Conservation (phyloP, 1,140 invertebrate genomes). For the Musca vetustissima region DNA sequence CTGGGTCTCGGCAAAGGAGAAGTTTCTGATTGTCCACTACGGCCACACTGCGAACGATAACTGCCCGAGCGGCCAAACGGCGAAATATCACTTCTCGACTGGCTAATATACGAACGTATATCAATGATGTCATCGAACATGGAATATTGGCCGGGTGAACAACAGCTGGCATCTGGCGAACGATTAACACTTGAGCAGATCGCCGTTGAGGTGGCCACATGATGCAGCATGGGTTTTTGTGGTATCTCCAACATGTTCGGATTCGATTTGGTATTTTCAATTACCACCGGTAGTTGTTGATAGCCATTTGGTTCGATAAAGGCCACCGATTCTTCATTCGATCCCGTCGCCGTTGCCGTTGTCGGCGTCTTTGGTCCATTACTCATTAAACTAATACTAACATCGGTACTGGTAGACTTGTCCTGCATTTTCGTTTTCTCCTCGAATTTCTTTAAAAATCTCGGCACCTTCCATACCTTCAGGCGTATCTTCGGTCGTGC, state of each 20-base stretch:
- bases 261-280: slow-evolving; percentile 55
- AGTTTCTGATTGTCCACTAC: slow-evolving; percentile 52
- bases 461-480: slow-evolving; percentile 66
- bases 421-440: slow-evolving; percentile 36
- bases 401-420: slow-evolving; percentile 28
- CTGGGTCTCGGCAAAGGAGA: slow-evolving; percentile 60
- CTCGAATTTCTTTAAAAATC: slow-evolving; percentile 63
- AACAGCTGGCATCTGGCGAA: slow-evolving; percentile 44
- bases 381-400: slow-evolving; percentile 1
- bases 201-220: slow-evolving; percentile 43
- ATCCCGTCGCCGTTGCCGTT: no score
- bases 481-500: slow-evolving; percentile 60
- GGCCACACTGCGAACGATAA: slow-evolving; percentile 66
- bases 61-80: slow-evolving; percentile 64
- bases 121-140: slow-evolving; percentile 63
- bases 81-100: slow-evolving; percentile 68
- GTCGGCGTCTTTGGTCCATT: slow-evolving; percentile 1
- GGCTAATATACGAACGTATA: slow-evolving; percentile 68
- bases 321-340: slow-evolving; percentile 36
- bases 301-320: slow-evolving; percentile 58
- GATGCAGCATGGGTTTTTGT: slow-evolving; percentile 38
- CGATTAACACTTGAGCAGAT: slow-evolving; percentile 39
- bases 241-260: slow-evolving; percentile 46
- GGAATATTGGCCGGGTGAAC: slow-evolving; percentile 50
- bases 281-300: slow-evolving; percentile 66